phyloP scores from a whole-genome alignment of 2,888 invertebrate species.

The Kuschelorhynchus macadamiae region DNA sequence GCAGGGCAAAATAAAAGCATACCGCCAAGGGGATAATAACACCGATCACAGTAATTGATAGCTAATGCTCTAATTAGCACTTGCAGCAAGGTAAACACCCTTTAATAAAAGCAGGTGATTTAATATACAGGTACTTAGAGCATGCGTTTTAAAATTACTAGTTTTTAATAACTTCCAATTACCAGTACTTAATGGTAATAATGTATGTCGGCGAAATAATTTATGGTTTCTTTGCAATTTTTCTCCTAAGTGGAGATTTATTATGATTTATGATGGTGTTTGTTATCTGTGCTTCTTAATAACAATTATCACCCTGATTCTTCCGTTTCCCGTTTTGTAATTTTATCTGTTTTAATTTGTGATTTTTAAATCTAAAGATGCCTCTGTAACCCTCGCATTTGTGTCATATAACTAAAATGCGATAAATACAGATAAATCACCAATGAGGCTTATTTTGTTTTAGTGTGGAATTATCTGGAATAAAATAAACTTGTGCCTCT shows the following conservation, averaged over 20 bases:
- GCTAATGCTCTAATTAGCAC: conserved; percentile 44
- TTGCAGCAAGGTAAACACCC: conserved; percentile 47
- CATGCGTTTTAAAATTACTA: conserved; percentile 38
- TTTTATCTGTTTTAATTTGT: too few species aligned
- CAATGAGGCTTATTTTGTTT: too few species aligned
- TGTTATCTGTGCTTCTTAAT: not conserved
- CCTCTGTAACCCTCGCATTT: too few species aligned
- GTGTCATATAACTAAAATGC: too few species aligned
- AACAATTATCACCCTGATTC: conserved; percentile 1
- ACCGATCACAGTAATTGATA: conserved; percentile 40
- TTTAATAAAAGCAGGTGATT: conserved; percentile 45
- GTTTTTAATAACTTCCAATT: conserved; percentile 49
- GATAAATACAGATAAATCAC: too few species aligned
- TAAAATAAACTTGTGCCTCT: too few species aligned
- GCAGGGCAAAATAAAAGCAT: conserved; percentile 22
- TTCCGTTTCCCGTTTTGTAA: too few species aligned
- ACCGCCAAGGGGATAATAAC: conserved; percentile 37
- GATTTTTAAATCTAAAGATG: too few species aligned
- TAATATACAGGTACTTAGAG: conserved; percentile 40
- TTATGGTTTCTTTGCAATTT: conserved; percentile 35
- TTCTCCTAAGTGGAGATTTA: not conserved
- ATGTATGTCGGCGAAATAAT: conserved; percentile 38
- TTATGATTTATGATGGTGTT: conserved; percentile 17
- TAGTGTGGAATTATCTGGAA: too few species aligned
- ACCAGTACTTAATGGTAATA: conserved; percentile 35